A percentile compares a stretch with the other conserved stretches of the same genome.
These are phyloP conservation scores for Lepilemur ruficaudatus DNA, from an alignment of 2,797 vertebrate species.

Conservation along the genomic window DNA sequence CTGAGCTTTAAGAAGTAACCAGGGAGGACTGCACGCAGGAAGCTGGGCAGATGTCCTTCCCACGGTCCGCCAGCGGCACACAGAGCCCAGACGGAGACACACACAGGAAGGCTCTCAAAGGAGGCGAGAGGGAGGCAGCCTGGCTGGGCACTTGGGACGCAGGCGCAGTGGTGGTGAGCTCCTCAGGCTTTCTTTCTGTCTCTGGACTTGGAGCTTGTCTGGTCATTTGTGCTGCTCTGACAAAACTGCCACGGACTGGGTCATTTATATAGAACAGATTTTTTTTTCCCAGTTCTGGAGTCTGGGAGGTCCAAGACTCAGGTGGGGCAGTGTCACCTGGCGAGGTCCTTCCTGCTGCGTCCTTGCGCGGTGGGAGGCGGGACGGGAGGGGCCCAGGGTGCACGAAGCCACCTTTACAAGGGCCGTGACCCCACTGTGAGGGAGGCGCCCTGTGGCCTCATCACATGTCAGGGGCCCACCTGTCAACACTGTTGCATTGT, in stretches of 20 bases:
- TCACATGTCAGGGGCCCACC: neutral
- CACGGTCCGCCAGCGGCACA: neutral
- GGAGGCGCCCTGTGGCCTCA: neutral
- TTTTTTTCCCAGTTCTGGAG: neutral
- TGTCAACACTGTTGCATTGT: neutral
- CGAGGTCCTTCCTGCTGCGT: too few relatives aligned
- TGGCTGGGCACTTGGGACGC: neutral
- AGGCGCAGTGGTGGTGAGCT: rapidly evolving
- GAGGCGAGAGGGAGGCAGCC: neutral
- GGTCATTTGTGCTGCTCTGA: neutral
- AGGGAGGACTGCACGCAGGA: neutral
- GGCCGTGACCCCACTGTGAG: too few relatives aligned
- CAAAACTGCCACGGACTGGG: neutral
- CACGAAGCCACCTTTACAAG: too few relatives aligned
- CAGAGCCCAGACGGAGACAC: neutral
- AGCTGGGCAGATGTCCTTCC: neutral
- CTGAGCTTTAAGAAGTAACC: neutral
- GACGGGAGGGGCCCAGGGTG: too few relatives aligned
- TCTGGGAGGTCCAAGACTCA: neutral
- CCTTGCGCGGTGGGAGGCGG: too few relatives aligned
- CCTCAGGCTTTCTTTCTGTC: too few relatives aligned
- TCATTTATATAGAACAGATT: neutral
- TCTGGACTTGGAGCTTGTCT: too few relatives aligned
- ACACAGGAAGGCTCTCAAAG: neutral
- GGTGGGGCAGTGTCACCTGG: too few relatives aligned